Conservation (phyloP, 2,797 vertebrate genomes). For the Sitta carolinensis region DNA sequence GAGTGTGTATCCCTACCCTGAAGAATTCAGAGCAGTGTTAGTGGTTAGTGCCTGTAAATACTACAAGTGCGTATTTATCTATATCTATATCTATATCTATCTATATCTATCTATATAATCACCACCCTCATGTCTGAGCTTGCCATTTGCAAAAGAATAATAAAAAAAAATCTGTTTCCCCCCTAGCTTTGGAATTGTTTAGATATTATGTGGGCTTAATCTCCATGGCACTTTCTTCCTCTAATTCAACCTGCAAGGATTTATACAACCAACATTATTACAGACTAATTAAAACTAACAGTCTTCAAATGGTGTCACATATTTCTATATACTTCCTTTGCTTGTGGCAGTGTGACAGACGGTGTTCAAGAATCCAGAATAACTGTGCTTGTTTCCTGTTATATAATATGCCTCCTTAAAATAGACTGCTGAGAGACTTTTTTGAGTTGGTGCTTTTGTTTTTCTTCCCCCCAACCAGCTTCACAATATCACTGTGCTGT, state of each 20-base stretch:
- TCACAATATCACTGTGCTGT: not conserved
- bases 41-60: not conserved
- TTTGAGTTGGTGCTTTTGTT: not conserved
- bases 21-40: not conserved
- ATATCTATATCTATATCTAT: too few relatives aligned
- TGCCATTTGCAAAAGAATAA: not conserved
- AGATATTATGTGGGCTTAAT: not conserved
- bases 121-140: not conserved
- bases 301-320: conserved; percentile 29
- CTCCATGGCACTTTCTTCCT: not conserved
- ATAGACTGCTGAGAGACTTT: conserved; percentile 11
- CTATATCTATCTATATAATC: too few relatives aligned
- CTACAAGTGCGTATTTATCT: too few relatives aligned
- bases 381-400: conserved; percentile 46
- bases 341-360: conserved; percentile 30
- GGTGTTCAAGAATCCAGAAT: conserved; percentile 39
- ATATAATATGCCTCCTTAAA: conserved; percentile 45
- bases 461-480: not conserved
- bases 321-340: conserved; percentile 24
- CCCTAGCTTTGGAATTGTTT: not conserved
- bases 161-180: not conserved
- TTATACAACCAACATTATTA: conserved; percentile 40
- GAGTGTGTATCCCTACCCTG: not conserved
- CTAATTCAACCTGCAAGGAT: conserved; percentile 12
- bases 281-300: conserved; percentile 54